Base-by-base conservation (phyloP, 2,797 vertebrate species). In the Pteropus rufus region DNA sequence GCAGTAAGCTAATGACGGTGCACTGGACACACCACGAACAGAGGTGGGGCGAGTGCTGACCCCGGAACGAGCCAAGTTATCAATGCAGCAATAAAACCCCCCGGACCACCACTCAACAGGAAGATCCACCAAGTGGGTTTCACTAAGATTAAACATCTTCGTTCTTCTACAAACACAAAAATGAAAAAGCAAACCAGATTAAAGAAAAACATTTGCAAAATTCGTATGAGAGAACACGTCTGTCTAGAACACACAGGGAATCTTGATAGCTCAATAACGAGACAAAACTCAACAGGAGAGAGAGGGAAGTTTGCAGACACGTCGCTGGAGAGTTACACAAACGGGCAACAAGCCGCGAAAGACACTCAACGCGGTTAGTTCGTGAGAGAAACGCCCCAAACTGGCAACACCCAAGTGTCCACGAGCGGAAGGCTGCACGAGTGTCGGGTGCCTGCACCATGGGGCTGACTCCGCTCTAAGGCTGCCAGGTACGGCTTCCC, bases 321-420 rank as follows among this genome's bases (percentile, higher is more conserved):
- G 10, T 60, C 34, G 14, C n/a, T 16, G 1, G 44, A 15, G n/a
- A 15, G 36, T 19, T 3, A 64, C 52, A n/a, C 9, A 5, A 41
- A 1, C 1, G 24, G 67, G 52, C 23, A 67, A 36, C 0, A 3
- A 44, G 31, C 31, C 10, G 0, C 0, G 23, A 24, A 34, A 79
- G 64, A 41, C 0, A 16, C 5, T n/a, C 9, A 0, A 1, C 21
- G 4, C 0, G 7, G 2, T 1, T 12, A 26, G 7, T 21, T 29
- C 23, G 3, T 14, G 4, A 77, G 29, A 10, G 58, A 89, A 84
- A 31, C 0, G 11, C 3, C 58, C 58, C 58, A 12, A 16, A 49
- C 49, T 6, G 49, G 15, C 49, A 49, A 15, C 49, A 16, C 49
- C 49, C 15, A 16, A 16, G 15, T 16, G 49, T 16, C 49, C 49